Evolutionary conservation across 2,113 vertebrate species (phyloP).

Genomic region (Psittacula cyanocephala): DNA sequence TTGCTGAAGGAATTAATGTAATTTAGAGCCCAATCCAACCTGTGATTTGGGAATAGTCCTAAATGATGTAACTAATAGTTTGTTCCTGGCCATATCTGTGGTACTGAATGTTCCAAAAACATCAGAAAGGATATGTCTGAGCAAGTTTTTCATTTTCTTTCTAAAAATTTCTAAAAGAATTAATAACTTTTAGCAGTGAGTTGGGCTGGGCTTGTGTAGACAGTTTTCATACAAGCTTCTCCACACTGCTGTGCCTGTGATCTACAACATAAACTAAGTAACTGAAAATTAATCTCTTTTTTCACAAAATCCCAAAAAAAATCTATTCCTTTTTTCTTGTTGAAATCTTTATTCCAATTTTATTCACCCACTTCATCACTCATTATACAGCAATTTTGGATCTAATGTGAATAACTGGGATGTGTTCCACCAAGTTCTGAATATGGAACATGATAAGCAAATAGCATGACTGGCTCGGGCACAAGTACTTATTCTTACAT

Average conservation of each 20-base stretch:
- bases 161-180: conserved; percentile 22
- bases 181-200: conserved; percentile 21
- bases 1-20: conserved; percentile 1
- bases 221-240: conserved; percentile 19
- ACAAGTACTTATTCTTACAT: neutral
- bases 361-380: neutral
- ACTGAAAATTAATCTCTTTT: neutral
- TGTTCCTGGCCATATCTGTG: conserved; percentile 24
- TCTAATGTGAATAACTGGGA: neutral
- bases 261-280: conserved; percentile 22
- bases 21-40: conserved; percentile 9
- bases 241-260: neutral
- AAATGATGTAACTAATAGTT: neutral
- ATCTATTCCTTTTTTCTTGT: neutral
- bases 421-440: neutral
- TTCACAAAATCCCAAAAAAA: neutral
- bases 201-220: conserved; percentile 27
- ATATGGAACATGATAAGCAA: neutral
- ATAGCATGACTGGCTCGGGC: neutral
- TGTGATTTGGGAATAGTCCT: conserved; percentile 33
- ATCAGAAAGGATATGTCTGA: conserved; percentile 46
- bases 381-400: neutral
- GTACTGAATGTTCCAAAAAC: conserved; percentile 24
- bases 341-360: neutral
- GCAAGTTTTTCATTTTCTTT: conserved; percentile 1